phyloP scores from a whole-genome alignment of 2,797 vertebrate species.

The Pyrocephalus nanus region DNA sequence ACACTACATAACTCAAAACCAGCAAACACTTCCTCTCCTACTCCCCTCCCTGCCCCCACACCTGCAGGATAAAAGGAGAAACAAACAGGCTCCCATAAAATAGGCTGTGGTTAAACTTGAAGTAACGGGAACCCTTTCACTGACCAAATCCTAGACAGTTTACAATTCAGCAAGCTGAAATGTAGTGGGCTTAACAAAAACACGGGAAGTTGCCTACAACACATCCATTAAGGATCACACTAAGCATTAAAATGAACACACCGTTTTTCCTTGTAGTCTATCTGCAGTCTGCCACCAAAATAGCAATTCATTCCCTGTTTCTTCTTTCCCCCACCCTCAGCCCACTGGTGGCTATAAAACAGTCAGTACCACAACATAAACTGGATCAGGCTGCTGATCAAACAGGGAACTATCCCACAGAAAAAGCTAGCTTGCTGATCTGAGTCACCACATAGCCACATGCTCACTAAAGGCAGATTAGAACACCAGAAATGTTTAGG shows the following conservation, averaged over 20 bases:
- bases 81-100: not conserved
- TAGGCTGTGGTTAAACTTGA: not conserved
- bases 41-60: not conserved
- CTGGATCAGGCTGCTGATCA: slow-evolving; percentile 14
- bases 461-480: not conserved
- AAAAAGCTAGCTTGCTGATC: not conserved
- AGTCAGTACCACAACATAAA: slow-evolving; percentile 1
- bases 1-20: not conserved
- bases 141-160: not conserved
- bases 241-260: not conserved
- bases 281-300: slow-evolving; percentile 4
- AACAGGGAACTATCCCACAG: not conserved
- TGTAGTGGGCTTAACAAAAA: not conserved
- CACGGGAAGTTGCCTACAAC: not conserved
- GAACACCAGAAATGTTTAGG: not conserved
- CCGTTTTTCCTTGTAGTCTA: not conserved
- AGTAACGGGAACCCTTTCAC: not conserved
- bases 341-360: not conserved
- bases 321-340: not conserved
- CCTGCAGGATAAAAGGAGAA: not conserved
- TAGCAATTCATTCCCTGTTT: not conserved
- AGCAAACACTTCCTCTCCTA: not conserved
- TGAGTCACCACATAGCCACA: not conserved
- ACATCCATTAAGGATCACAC: not conserved
- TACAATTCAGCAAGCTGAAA: not conserved